These are phyloP conservation scores for Melipona quadrifasciata DNA, from an alignment of 1,140 invertebrate genomes.

Conservation along the genomic window DNA sequence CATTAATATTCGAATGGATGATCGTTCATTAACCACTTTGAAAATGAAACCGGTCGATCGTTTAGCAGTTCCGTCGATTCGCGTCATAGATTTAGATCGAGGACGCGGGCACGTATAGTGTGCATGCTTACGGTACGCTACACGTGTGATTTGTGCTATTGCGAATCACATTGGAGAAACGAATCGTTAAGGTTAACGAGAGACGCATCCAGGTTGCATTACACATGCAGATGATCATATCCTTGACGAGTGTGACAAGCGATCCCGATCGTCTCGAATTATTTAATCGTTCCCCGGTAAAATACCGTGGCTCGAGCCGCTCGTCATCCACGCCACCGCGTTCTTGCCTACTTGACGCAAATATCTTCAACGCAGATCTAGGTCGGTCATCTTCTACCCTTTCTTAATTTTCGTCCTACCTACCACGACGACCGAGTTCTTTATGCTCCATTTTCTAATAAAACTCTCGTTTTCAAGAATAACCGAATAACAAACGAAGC, in stretches of 20 bases:
- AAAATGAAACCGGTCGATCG: conserved; percentile 59
- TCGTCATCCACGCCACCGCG: conserved; percentile 63
- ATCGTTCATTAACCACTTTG: conserved; percentile 63
- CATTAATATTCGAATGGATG: not conserved
- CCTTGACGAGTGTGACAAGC: conserved; percentile 36
- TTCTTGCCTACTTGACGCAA: conserved; percentile 5
- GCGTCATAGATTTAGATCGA: conserved; percentile 76
- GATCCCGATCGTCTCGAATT: conserved; percentile 61
- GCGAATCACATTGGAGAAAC: conserved; percentile 63
- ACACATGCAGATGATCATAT: conserved; percentile 64
- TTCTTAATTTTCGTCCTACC: conserved; percentile 21
- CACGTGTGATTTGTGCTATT: not conserved
- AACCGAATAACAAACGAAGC: too few relatives aligned
- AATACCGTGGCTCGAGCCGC: conserved; percentile 6
- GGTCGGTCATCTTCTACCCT: conserved; percentile 25
- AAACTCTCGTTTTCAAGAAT: not conserved
- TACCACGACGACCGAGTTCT: not conserved
- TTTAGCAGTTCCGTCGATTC: conserved; percentile 74
- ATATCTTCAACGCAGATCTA: conserved; percentile 26
- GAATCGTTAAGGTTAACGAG: conserved; percentile 61
- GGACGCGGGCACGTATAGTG: conserved; percentile 63
- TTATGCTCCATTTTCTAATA: conserved; percentile 13
- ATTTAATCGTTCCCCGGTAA: conserved; percentile 51
- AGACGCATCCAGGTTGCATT: conserved; percentile 53
- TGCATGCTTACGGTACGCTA: too few relatives aligned